These are phyloP conservation scores for Pycnonotus jocosus DNA, from an alignment of 2,113 vertebrate genomes.

Conservation along the genomic window DNA sequence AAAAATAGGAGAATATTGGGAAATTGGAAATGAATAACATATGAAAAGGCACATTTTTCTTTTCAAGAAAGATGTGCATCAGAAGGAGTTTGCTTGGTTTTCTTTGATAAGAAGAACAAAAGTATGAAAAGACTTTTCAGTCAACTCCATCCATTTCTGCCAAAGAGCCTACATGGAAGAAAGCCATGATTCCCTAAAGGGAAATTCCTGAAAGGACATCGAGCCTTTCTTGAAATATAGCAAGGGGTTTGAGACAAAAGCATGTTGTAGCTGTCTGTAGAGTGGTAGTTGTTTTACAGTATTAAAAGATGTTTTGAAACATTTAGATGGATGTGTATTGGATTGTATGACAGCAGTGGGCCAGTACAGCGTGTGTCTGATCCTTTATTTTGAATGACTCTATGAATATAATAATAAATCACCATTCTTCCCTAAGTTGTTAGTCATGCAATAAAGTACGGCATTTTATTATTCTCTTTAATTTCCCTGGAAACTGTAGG, in stretches of 20 bases:
- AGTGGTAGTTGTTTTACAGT: background rate
- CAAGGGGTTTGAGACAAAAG: background rate
- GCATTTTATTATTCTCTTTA: background rate
- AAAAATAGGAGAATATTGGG: background rate
- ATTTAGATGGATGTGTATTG: background rate
- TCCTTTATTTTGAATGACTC: background rate
- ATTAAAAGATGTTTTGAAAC: background rate
- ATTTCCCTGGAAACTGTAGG: background rate
- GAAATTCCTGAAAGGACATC: background rate
- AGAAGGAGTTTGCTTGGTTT: background rate
- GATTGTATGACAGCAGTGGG: background rate
- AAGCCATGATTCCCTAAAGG: background rate
- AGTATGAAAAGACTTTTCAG: background rate
- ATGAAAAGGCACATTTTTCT: background rate
- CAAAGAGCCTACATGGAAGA: background rate
- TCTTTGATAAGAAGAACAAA: background rate
- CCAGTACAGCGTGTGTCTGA: background rate
- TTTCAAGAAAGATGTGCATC: background rate
- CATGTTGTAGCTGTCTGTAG: background rate
- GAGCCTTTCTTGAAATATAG: background rate
- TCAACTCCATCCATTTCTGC: background rate
- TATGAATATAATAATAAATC: background rate
- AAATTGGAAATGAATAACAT: background rate
- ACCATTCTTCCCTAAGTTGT: background rate
- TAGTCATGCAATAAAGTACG: fast-evolving